Percentiles rank a stretch among this genome's conserved stretches.
Evolutionary conservation across 2,888 invertebrate species (phyloP).

Genomic region (Campopleginae sp.): DNA sequence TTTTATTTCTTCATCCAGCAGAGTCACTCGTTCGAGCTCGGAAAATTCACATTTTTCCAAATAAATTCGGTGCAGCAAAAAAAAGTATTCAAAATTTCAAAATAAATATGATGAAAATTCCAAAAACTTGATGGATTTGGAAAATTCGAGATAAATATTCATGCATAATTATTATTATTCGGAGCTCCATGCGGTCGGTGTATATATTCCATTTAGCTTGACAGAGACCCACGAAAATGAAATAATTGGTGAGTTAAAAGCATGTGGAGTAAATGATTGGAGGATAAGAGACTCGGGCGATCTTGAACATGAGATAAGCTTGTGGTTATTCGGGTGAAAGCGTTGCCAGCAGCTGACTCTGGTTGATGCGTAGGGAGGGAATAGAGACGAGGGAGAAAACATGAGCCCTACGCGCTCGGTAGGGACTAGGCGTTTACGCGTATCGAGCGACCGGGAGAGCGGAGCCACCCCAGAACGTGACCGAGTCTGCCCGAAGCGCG

Average conservation of each 20-base stretch:
- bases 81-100: no score
- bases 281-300: conserved; percentile 47
- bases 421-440: conserved; percentile 67
- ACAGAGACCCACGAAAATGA: background rate
- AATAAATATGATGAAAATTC: no score
- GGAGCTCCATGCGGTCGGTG: background rate
- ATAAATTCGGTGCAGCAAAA: background rate
- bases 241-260: background rate
- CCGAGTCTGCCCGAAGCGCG: conserved; percentile 52
- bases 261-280: conserved; percentile 15
- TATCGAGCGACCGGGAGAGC: conserved; percentile 64
- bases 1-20: background rate
- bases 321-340: conserved; percentile 55
- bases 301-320: conserved; percentile 66
- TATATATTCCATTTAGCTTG: background rate
- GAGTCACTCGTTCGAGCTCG: background rate
- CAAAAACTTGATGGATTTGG: no score
- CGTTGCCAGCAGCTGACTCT: conserved; percentile 65
- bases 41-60: background rate
- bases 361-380: background rate
- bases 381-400: conserved; percentile 26
- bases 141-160: no score
- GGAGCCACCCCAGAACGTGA: conserved; percentile 53
- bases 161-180: background rate
- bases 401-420: background rate